Conservation (phyloP, 1,140 invertebrate genomes). For the Hormaphis cornu region DNA sequence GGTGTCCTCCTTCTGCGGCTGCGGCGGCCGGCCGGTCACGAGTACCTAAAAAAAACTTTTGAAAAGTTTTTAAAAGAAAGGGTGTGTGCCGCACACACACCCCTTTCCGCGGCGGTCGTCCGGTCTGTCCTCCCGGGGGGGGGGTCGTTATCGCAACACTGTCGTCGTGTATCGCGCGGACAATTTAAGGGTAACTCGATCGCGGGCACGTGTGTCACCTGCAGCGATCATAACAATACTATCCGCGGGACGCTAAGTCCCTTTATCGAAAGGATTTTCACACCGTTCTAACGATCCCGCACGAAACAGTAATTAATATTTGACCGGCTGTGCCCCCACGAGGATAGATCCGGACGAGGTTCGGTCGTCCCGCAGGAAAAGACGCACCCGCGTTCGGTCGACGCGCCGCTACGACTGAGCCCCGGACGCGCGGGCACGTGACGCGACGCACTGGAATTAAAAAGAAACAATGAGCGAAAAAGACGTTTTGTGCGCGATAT, state of each 20-base stretch:
- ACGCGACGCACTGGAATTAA: background rate
- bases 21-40: background rate
- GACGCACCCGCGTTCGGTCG: background rate
- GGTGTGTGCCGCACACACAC: too few relatives aligned
- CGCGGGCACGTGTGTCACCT: too few relatives aligned
- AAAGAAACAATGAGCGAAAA: background rate
- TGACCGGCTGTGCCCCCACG: background rate
- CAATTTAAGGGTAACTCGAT: too few relatives aligned
- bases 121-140: background rate
- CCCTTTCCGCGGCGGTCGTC: background rate
- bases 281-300: background rate
- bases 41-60: background rate
- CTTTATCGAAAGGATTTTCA: too few relatives aligned
- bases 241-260: too few relatives aligned
- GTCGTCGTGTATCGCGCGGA: too few relatives aligned
- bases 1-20: too few relatives aligned
- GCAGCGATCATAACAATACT: too few relatives aligned
- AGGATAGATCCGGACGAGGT: background rate
- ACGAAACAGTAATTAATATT: background rate
- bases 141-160: background rate
- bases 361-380: background rate
- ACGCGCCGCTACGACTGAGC: background rate
- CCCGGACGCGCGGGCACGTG: background rate
- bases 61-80: too few relatives aligned
- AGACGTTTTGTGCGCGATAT: too few relatives aligned